These are phyloP conservation scores for Osmoderma eremita DNA, from an alignment of 2,888 invertebrate species.

Conservation along the genomic window DNA sequence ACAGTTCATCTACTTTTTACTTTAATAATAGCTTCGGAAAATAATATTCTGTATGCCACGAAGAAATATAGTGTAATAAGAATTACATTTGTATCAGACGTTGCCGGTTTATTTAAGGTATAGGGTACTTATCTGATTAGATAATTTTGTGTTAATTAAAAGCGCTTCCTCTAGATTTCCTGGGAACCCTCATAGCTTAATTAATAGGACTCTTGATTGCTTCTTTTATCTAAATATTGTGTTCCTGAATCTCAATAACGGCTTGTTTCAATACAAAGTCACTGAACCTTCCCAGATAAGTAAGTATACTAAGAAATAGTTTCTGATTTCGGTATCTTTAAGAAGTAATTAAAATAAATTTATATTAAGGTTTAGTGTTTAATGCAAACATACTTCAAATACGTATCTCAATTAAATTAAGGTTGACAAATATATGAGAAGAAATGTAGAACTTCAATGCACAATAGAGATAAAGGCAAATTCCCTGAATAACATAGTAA, in stretches of 20 bases:
- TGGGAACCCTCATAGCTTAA: slow-evolving; percentile 23
- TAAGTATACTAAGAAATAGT: too few species aligned
- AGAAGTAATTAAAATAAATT: too few species aligned
- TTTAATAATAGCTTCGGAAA: background rate
- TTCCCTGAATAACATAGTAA: too few species aligned
- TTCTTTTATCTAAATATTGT: slow-evolving; percentile 33
- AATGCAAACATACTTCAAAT: too few species aligned
- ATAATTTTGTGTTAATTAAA: slow-evolving; percentile 35
- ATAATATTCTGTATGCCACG: slow-evolving; percentile 3
- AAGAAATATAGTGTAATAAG: slow-evolving; percentile 11
- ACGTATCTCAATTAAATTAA: too few species aligned
- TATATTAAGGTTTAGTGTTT: too few species aligned
- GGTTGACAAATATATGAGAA: too few species aligned
- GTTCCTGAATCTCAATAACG: slow-evolving; percentile 25
- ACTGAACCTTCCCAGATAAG: slow-evolving; percentile 1
- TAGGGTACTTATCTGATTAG: slow-evolving; percentile 26
- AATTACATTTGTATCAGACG: slow-evolving; percentile 18
- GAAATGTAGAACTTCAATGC: too few species aligned
- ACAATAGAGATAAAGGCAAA: too few species aligned
- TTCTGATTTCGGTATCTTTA: too few species aligned
- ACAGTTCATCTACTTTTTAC: too few species aligned
- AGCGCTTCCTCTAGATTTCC: slow-evolving; percentile 21
- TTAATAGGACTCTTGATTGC: slow-evolving; percentile 31
- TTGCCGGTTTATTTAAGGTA: slow-evolving; percentile 10
- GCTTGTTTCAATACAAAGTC: slow-evolving; percentile 4